A percentile compares a stretch with the other conserved stretches of the same genome.
Conservation (phyloP, 2,888 invertebrate species). For the Andrena minutula region DNA sequence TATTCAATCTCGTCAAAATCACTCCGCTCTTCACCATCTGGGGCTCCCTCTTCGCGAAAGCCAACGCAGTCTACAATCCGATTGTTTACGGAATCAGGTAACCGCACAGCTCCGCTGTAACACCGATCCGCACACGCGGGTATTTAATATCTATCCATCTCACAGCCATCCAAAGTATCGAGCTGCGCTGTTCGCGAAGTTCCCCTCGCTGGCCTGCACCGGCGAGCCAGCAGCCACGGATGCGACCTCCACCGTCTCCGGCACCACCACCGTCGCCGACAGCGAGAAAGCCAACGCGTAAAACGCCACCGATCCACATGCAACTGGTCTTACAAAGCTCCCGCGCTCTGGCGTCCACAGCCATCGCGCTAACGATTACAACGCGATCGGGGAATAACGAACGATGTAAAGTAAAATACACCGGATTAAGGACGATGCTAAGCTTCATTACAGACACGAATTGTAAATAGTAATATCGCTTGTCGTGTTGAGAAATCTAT, state of each 20-base stretch:
- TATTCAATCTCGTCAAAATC: constrained; percentile 91
- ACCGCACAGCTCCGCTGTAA: constrained; percentile 37
- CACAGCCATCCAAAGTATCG: constrained; percentile 92
- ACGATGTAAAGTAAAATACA: constrained; percentile 8
- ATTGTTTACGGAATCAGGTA: constrained; percentile 96
- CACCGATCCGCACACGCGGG: no score
- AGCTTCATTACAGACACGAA: constrained; percentile 49
- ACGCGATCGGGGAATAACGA: not conserved
- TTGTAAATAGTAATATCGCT: constrained; percentile 48
- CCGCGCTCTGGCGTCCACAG: not conserved
- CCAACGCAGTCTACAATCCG: constrained; percentile 95
- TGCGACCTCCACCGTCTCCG: constrained; percentile 89
- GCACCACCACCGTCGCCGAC: constrained; percentile 88
- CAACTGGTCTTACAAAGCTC: not conserved
- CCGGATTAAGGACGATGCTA: constrained; percentile 4
- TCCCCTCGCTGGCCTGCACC: constrained; percentile 91
- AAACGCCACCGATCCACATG: constrained; percentile 64
- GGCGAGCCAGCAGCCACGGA: constrained; percentile 83
- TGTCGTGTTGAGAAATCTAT: constrained; percentile 16
- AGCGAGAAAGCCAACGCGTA: constrained; percentile 89
- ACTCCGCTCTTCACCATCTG: constrained; percentile 94
- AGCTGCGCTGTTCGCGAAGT: constrained; percentile 90
- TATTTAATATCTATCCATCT: constrained; percentile 19
- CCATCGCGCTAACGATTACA: not conserved
- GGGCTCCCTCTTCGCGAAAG: constrained; percentile 96